Evolutionary conservation across 2,797 vertebrate species (phyloP).

Genomic region (Gadopsis bispinosus): DNA sequence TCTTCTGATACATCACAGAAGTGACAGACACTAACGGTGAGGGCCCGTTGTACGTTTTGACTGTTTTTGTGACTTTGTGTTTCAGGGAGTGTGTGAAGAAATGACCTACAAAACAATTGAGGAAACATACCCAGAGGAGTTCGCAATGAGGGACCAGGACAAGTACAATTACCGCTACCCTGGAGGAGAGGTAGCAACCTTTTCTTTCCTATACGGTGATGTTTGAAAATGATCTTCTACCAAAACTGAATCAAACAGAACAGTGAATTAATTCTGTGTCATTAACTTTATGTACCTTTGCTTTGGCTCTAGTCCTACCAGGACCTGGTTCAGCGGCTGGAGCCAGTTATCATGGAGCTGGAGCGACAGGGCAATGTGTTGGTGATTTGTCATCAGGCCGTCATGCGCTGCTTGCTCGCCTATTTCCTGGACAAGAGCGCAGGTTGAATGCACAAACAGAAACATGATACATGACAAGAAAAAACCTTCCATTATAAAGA

Average conservation of each 20-base stretch:
- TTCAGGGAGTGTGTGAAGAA: constrained; percentile 96
- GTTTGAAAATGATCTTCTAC: background rate
- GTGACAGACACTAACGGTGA: no score
- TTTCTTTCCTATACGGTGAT: background rate
- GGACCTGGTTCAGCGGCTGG: constrained; percentile 95
- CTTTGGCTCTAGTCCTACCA: constrained; percentile 91
- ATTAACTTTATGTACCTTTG: background rate
- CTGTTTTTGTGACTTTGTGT: constrained; percentile 23
- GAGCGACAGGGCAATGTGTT: constrained; percentile 95
- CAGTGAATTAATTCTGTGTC: background rate
- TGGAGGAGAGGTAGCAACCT: constrained; percentile 90
- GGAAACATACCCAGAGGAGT: constrained; percentile 91
- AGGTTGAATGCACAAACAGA: constrained; percentile 79
- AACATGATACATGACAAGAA: constrained; percentile 9
- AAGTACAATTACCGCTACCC: constrained; percentile 99
- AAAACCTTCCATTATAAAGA: background rate
- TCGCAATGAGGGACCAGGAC: constrained; percentile 93
- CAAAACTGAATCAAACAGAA: background rate
- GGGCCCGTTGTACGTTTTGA: background rate
- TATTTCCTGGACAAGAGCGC: constrained; percentile 97
- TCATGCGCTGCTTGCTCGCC: constrained; percentile 95
- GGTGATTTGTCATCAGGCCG: constrained; percentile 96
- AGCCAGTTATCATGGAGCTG: constrained; percentile 97
- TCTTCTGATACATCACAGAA: constrained; percentile 23
- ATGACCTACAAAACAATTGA: constrained; percentile 93